Evolutionary conservation across 2,113 vertebrate species (phyloP).

Genomic region (Butorides virescens): DNA sequence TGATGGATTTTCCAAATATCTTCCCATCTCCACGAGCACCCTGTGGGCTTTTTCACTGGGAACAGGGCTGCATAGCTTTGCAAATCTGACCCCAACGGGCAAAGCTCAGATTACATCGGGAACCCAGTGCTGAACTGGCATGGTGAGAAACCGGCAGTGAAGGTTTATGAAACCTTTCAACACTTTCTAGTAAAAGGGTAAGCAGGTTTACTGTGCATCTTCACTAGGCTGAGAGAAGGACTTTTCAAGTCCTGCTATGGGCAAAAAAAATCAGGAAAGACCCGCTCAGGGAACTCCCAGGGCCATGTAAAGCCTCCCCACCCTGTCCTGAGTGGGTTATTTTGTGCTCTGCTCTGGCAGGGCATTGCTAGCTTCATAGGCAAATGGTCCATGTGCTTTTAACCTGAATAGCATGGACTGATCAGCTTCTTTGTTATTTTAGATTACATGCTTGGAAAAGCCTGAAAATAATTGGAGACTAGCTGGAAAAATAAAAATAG

Average conservation of each 20-base stretch:
- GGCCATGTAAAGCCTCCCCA: not conserved
- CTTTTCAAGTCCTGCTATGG: not conserved
- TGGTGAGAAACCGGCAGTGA: accelerated
- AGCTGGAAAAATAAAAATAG: slow-evolving; percentile 54
- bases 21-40: not conserved
- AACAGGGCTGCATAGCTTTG: not conserved
- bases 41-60: not conserved
- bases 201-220: not conserved
- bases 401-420: not conserved
- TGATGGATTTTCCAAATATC: not conserved
- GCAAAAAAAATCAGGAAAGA: not conserved
- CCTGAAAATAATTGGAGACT: slow-evolving; percentile 53
- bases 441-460: slow-evolving; percentile 61
- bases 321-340: not conserved
- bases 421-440: slow-evolving; percentile 51
- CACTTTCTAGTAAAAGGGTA: not conserved
- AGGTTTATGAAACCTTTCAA: not conserved
- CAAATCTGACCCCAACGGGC: not conserved
- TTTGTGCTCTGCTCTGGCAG: not conserved
- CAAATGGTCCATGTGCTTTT: not conserved
- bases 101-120: not conserved
- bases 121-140: not conserved
- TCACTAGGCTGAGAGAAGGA: not conserved
- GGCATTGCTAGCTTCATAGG: not conserved
- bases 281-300: not conserved